Base-by-base conservation (phyloP, 2,888 invertebrate species). In the Loripinus fragilis region DNA sequence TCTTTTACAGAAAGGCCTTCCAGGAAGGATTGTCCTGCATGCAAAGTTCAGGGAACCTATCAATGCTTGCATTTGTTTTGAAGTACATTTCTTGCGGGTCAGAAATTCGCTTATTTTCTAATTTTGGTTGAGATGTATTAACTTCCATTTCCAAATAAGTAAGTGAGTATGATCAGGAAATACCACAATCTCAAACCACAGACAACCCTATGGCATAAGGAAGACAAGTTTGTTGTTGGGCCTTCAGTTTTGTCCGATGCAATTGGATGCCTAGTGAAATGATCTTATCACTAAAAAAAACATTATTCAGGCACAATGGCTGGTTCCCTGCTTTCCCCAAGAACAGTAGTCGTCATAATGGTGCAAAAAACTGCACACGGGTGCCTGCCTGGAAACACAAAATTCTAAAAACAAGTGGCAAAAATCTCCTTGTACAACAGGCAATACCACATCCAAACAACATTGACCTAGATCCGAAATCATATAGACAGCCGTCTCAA, bases 401-500 rank as follows among this genome's bases (percentile, higher is more conserved):
- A 45, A 38, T 12, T 38, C 45, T 17, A 45, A 45, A 17, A 45
- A 45, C 3, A 20, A 15, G n/a, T 8, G 20, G 17, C 8, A 12
- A 3, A 20, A 20, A 3, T 45, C 45, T 20, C 17, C 8, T 3
- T 12, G n/a, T n/a, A n/a, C n/a, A n/a, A n/a, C n/a, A 45, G 17
- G 45, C 8, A 20, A 45, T 45, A 20, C 45, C 20, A 45, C 45
- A 45, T 20, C 45, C 45, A 45, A 45, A 20, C 45, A 33, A 23
- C 10, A 2, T 2, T 15, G 42, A 33, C 66, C 65, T 41, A 20
- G 5, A 3, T 20, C 30, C 20, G 45, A 38, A 45, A 65, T 42
- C 23, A 45, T 38, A 38, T 38, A 12, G 12, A 38, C 65, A 74
- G 74, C 30, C 78, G 42, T 67, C 78, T 72, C 33, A 45, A 38